Conservation (phyloP, 2,797 vertebrate species). For the Lutra lutra region DNA sequence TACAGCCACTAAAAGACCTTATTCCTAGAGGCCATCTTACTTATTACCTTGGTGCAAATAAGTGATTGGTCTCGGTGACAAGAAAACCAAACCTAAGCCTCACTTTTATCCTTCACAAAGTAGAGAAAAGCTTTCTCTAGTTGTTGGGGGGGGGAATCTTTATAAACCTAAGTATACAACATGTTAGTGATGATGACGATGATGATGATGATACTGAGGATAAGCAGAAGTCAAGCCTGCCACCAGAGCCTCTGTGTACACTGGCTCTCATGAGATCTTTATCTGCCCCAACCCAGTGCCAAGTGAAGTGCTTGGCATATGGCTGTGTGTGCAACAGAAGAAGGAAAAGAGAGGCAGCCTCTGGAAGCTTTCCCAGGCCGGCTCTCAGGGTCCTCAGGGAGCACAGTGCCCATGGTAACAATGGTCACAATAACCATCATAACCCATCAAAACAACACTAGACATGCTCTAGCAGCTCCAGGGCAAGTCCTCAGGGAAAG, state of each 20-base stretch:
- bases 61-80: neutral
- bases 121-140: neutral
- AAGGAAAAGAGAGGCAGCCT: neutral
- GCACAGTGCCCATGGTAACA: neutral
- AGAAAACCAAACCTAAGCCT: neutral
- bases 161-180: neutral
- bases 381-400: neutral
- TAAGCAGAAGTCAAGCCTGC: neutral
- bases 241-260: neutral
- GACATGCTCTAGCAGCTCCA: neutral
- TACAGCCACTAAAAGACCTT: neutral
- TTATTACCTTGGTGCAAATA: conserved; percentile 21
- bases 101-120: neutral
- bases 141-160: neutral
- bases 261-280: neutral
- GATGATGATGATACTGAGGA: neutral
- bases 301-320: neutral
- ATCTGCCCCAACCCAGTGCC: neutral
- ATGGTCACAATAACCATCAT: neutral
- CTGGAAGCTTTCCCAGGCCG: conserved; percentile 5
- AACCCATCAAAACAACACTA: neutral
- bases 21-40: neutral
- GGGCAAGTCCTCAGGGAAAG: neutral
- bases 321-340: neutral
- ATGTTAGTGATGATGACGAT: neutral